These are phyloP conservation scores for Pseudocheirus occidentalis DNA, from an alignment of 2,797 vertebrate species.

Conservation along the genomic window DNA sequence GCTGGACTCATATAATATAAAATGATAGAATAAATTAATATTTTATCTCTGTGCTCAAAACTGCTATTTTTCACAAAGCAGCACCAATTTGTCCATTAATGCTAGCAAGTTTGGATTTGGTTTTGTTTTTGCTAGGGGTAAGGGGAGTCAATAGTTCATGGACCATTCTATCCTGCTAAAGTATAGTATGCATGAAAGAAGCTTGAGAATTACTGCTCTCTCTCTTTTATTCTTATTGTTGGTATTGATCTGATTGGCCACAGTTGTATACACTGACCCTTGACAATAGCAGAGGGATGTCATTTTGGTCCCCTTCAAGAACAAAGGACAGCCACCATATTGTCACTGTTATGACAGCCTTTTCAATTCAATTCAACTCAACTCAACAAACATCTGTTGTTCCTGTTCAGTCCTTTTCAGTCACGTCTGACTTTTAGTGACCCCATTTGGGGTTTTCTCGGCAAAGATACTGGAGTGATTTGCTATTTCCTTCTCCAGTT, in stretches of 20 bases:
- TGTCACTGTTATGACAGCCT: neutral
- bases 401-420: neutral
- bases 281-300: too few relatives aligned
- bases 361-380: neutral
- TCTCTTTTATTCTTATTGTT: neutral
- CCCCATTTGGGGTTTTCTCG: neutral
- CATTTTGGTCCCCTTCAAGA: too few relatives aligned
- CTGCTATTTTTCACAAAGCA: neutral
- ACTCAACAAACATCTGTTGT: neutral
- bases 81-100: neutral
- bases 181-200: neutral
- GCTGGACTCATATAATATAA: neutral
- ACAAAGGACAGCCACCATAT: too few relatives aligned
- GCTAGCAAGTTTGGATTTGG: neutral
- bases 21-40: neutral
- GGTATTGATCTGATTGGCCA: too few relatives aligned
- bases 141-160: too few relatives aligned
- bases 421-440: neutral
- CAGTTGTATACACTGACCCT: too few relatives aligned
- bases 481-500: neutral
- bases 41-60: neutral
- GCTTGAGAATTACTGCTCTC: neutral
- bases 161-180: too few relatives aligned
- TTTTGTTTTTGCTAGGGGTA: neutral
- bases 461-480: neutral